Evolutionary conservation across 1,140 invertebrate species (phyloP).

Genomic region (Drosophila cardini): DNA sequence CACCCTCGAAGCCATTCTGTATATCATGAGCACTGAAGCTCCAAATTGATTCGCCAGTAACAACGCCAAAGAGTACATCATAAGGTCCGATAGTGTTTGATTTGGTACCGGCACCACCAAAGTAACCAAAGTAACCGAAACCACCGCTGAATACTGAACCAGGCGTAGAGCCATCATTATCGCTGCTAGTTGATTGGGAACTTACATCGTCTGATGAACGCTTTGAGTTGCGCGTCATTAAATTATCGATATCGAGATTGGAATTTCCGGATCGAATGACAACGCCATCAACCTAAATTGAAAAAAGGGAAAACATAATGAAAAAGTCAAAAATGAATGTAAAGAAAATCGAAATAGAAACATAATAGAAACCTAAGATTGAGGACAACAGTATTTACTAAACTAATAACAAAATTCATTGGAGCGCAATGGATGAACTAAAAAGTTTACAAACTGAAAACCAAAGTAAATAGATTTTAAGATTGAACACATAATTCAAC

Average conservation of each 20-base stretch:
- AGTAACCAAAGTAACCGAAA: constrained; percentile 53
- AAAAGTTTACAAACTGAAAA: constrained; percentile 37
- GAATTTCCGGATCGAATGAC: constrained; percentile 85
- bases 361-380: constrained; percentile 9
- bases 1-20: constrained; percentile 94
- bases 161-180: constrained; percentile 40
- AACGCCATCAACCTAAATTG: constrained; percentile 85
- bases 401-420: constrained; percentile 73
- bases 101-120: constrained; percentile 51
- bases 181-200: constrained; percentile 58
- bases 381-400: not conserved
- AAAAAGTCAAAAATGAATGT: constrained; percentile 17
- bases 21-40: constrained; percentile 93
- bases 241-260: constrained; percentile 88
- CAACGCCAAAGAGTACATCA: constrained; percentile 93
- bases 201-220: constrained; percentile 72
- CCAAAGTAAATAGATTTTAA: too few relatives aligned
- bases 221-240: constrained; percentile 83
- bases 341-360: constrained; percentile 16
- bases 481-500: not conserved
- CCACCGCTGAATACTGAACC: constrained; percentile 60
- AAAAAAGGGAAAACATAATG: constrained; percentile 44
- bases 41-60: constrained; percentile 93
- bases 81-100: constrained; percentile 86
- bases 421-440: constrained; percentile 46